Base-by-base conservation (phyloP, 2,797 vertebrate genomes). In the Arrhamphus sclerolepis region DNA sequence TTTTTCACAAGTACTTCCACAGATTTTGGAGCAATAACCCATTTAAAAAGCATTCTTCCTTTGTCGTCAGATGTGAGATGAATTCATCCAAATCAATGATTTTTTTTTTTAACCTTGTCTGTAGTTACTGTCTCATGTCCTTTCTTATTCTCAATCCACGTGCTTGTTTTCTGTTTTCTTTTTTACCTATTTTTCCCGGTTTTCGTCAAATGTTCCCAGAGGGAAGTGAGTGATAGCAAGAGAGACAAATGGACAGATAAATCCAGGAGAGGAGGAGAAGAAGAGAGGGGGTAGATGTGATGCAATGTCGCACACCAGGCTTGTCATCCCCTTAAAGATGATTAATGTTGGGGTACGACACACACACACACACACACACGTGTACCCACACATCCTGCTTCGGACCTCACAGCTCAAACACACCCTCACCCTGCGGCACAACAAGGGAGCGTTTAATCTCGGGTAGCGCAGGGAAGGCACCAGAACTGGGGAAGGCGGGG, bases 271-370 rank as follows among this genome's bases (percentile, higher is more conserved):
- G 56, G 59, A 82, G 61, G 56, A 78, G 73, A 62, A 80, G 53
- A 51, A 55, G 42, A 31, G 57, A 3, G 31, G 22, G 77, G 51
- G 40, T 77, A 75, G 80, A 83, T 86, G 80, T 81, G 79, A 79
- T 78, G 77, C 56, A 68, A 85, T 88, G 87, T 88, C 54, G 72
- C 91, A 91, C 92, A 91, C 84, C 75, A 61, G 80, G 91, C 93
- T 95, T 99, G 97, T 98, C 97, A 97, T 92, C 87, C 86, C 94
- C 89, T 92, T 98, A 99, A 99, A 97, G 95, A 98, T 99, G 97
- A 99, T 98, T 97, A 96, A 98, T 98, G 96, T 92, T 2, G 90
- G 91, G 93, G 93, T 90, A 93, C 93, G 93, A 93, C 78, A 85
- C 89, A 70, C 51, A 56, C 62, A 67, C 57, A n/a, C 38, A 22